Evolutionary conservation across 1,140 invertebrate genomes (phyloP), one percentile per base, ranked within the genome.

Genomic region (Lordiphosa stackelbergi): DNA sequence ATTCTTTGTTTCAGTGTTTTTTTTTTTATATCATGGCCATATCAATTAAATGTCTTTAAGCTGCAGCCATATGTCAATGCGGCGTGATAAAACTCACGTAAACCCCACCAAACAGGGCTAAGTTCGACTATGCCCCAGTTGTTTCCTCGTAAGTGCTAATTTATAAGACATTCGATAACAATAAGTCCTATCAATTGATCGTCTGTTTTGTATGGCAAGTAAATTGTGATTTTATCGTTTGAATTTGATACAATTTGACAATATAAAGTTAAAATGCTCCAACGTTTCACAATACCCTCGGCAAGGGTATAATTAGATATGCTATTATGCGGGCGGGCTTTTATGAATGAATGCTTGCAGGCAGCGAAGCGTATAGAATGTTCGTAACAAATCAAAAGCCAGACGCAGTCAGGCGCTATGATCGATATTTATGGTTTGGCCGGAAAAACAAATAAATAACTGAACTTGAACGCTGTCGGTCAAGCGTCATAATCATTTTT

Each of bases 351-450:
- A 78, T 41, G 61, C 53, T 47, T 36, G 37, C 41, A 37, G 13
- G n/a, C 66, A 69, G 43, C 46, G 68, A 72, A 78, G 53, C 52
- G 62, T 66, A 59, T 52, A 37, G 51, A 51, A 54, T 54, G 53
- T 41, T 46, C 53, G 24, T 34, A 28, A 42, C 53, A 63, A 59
- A 68, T 71, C 73, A 69, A 60, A 64, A 35, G 48, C 38, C 49
- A 79, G 55, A 53, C 68, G 65, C 74, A 66, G 48, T 74, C 74
- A 66, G 41, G 66, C 66, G 57, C 52, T 51, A 59, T 78, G 74
- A 73, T 70, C 69, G 74, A 79, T 78, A 74, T 78, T 79, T 74
- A 70, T 70, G 74, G 61, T 73, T 68, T 68, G 36, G 60, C 65
- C 46, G 53, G 57, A 16, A 79, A 62, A 56, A 65, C 56, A 73